Percentiles rank a stretch among this genome's conserved stretches.
These are phyloP conservation scores for Phaethon lepturus DNA, from an alignment of 2,113 vertebrate species.

Conservation along the genomic window DNA sequence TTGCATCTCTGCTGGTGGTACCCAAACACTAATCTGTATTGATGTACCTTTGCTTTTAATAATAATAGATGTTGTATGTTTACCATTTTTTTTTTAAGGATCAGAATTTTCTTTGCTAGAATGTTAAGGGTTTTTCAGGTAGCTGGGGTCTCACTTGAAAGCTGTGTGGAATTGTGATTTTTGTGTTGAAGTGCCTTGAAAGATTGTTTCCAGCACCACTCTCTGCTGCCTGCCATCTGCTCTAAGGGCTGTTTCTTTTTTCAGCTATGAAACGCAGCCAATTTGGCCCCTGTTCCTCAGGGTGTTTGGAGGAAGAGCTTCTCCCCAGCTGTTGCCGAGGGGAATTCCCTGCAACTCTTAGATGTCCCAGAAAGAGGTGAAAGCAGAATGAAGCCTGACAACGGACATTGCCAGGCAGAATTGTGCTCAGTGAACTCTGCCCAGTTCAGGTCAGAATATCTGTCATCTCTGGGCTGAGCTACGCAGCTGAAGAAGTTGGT, in stretches of 20 bases:
- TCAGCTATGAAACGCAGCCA: conserved; percentile 53
- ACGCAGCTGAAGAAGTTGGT: background rate
- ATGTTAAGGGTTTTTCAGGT: background rate
- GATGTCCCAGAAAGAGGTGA: conserved; percentile 21
- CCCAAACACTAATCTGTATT: background rate
- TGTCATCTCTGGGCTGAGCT: conserved; percentile 8
- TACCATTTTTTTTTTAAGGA: background rate
- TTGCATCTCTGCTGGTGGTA: background rate
- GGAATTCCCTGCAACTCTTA: conserved; percentile 48
- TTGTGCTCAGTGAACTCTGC: conserved; percentile 37
- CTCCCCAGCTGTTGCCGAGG: conserved; percentile 33
- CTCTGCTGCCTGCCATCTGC: conserved; percentile 57
- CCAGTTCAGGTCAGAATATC: background rate
- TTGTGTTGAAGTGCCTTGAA: conserved; percentile 35
- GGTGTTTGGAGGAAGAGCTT: conserved; percentile 22
- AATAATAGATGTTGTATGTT: background rate
- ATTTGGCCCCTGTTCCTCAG: conserved; percentile 45
- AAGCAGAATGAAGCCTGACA: conserved; percentile 54
- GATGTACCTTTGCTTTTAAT: background rate
- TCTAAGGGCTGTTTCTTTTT: conserved; percentile 59
- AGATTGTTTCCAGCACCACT: conserved; percentile 39
- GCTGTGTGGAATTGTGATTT: background rate
- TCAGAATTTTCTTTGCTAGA: background rate
- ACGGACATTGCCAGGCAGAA: background rate
- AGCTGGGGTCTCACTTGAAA: background rate